Percentiles rank a stretch among this genome's conserved stretches.
Evolutionary conservation across 1,140 invertebrate species (phyloP).

Genomic region (Acromyrmex heyeri): DNA sequence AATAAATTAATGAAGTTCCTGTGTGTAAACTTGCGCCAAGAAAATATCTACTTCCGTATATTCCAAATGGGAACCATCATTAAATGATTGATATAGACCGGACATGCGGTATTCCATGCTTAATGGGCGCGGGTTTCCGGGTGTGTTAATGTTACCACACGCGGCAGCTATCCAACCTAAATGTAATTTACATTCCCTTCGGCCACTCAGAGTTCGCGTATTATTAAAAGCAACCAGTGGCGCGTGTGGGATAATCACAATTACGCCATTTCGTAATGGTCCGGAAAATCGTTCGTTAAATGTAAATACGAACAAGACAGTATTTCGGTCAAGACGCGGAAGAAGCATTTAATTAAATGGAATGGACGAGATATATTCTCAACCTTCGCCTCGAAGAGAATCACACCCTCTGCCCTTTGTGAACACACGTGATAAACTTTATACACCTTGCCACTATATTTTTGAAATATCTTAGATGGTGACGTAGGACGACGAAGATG

Average conservation of each 20-base stretch:
- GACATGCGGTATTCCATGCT: background rate
- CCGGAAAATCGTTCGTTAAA: conserved; percentile 28
- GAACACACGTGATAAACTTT: background rate
- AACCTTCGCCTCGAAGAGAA: background rate
- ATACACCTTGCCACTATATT: background rate
- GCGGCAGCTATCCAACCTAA: background rate
- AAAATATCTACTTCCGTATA: background rate
- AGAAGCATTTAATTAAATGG: conserved; percentile 40
- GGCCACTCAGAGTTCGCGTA: background rate
- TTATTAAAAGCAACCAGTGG: conserved; percentile 37
- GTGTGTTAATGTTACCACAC: background rate
- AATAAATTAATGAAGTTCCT: background rate
- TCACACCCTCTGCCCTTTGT: background rate
- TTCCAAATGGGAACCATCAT: background rate
- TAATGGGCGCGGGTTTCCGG: background rate
- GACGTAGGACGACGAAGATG: background rate
- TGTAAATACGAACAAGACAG: background rate
- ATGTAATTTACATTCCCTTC: conserved; percentile 31
- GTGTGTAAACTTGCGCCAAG: background rate
- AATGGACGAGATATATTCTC: conserved; percentile 27
- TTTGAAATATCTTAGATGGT: background rate
- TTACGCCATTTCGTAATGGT: conserved; percentile 26
- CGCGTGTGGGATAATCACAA: conserved; percentile 25
- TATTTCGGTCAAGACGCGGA: background rate
- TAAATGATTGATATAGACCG: conserved; percentile 17